These are phyloP conservation scores for Argyresthia goedartella DNA, from an alignment of 2,888 invertebrate genomes.

Conservation along the genomic window DNA sequence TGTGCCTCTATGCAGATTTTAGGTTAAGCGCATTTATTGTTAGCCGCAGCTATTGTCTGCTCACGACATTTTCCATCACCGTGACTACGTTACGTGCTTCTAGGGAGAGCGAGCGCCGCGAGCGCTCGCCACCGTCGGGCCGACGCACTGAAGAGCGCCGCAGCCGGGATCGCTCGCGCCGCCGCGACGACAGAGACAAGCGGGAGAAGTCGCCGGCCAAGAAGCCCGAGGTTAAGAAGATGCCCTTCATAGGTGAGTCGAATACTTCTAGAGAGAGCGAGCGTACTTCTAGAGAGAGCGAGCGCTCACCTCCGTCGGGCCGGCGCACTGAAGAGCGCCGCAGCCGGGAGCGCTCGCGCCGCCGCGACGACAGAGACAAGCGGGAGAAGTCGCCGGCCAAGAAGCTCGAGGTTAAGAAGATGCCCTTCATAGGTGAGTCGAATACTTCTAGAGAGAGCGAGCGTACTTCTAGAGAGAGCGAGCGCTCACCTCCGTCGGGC, in stretches of 20 bases:
- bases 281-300: slow-evolving; percentile 12
- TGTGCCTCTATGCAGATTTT: no score
- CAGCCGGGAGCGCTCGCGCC: background rate
- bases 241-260: slow-evolving; percentile 81
- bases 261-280: background rate
- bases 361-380: slow-evolving; percentile 10
- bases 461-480: slow-evolving; percentile 12
- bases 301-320: no score
- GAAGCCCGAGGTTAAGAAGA: slow-evolving; percentile 74
- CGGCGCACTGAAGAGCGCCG: background rate
- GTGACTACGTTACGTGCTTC: no score
- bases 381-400: slow-evolving; percentile 21
- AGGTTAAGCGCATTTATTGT: no score
- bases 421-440: slow-evolving; percentile 81
- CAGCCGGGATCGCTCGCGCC: background rate
- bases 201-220: slow-evolving; percentile 21
- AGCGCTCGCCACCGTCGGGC: no score
- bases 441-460: background rate
- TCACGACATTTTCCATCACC: no score
- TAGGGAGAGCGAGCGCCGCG: slow-evolving; percentile 14
- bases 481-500: no score
- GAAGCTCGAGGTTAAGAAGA: slow-evolving; percentile 74
- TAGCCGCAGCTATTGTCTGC: no score
- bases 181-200: slow-evolving; percentile 10
- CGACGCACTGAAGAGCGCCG: no score